phyloP scores from a whole-genome alignment of 30 jellyfish, hydroid and myxozoan species.

The Haliclystus octoradiatus region DNA sequence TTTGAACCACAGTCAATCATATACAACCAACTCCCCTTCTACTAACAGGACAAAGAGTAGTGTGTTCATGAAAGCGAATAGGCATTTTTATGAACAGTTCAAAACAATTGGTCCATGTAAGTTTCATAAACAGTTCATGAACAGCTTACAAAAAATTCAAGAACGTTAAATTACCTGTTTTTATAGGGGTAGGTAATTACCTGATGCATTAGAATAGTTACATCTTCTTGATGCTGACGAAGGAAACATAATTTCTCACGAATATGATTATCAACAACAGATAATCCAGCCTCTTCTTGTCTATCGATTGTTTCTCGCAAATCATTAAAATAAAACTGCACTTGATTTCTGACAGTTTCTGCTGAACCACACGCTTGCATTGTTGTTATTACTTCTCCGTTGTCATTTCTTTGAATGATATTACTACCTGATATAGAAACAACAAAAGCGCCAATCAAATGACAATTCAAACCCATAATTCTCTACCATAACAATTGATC shows the following conservation, averaged over 20 bases:
- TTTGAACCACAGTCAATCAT: no score
- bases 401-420: not conserved
- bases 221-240: conserved; percentile 92
- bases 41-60: no score
- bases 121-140: no score
- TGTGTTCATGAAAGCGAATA: no score
- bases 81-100: no score
- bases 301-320: conserved; percentile 81
- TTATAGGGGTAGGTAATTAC: conserved; percentile 14
- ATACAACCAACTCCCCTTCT: no score
- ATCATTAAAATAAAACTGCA: conserved; percentile 67
- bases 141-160: no score
- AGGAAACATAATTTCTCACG: conserved; percentile 81
- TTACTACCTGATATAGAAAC: not conserved
- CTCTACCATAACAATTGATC: not conserved
- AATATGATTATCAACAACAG: conserved; percentile 58
- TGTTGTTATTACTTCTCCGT: conserved; percentile 20
- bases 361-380: conserved; percentile 62
- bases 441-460: not conserved
- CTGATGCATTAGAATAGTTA: conserved; percentile 79
- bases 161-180: no score
- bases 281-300: conserved; percentile 86
- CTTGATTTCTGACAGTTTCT: conserved; percentile 68
- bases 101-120: no score
- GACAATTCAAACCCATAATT: not conserved